phyloP scores from a whole-genome alignment of 2,888 invertebrate genomes.

The Thereva nobilitata region DNA sequence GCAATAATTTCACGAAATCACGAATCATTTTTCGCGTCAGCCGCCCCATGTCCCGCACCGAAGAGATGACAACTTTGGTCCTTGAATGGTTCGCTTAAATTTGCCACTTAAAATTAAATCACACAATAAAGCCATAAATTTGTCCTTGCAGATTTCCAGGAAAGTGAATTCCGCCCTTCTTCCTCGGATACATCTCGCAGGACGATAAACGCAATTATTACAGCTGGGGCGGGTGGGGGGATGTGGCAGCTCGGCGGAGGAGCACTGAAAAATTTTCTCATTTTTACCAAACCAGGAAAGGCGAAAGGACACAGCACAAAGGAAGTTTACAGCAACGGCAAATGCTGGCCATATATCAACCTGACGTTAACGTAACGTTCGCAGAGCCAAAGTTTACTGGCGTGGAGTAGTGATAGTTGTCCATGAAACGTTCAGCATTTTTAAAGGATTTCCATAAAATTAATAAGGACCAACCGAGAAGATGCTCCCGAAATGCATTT shows the following conservation, averaged over 20 bases:
- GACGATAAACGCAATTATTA: conserved; percentile 13
- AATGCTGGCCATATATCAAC: conserved; percentile 22
- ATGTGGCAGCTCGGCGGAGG: conserved; percentile 15
- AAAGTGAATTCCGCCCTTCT: conserved; percentile 33
- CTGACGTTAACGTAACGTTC: conserved; percentile 30
- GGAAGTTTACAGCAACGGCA: conserved; percentile 23
- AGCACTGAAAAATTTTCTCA: conserved; percentile 20
- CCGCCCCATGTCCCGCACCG: not conserved
- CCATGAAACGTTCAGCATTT: conserved; percentile 10
- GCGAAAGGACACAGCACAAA: conserved; percentile 7
- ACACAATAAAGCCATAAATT: conserved; percentile 37
- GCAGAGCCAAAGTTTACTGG: conserved; percentile 13
- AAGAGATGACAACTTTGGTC: conserved; percentile 10
- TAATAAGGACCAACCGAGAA: conserved; percentile 9
- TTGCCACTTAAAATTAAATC: conserved; percentile 30
- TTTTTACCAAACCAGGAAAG: not conserved
- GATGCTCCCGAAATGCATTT: conserved; percentile 27
- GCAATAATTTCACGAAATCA: conserved; percentile 26
- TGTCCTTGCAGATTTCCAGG: conserved; percentile 30
- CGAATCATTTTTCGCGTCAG: conserved; percentile 30
- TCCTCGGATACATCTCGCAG: not conserved
- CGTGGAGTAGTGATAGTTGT: conserved; percentile 8
- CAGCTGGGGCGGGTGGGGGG: not conserved
- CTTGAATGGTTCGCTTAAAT: conserved; percentile 14
- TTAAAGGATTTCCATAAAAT: conserved; percentile 18